Evolutionary conservation across 2,888 invertebrate genomes (phyloP).

Genomic region (Chalcosyrphus nemorum): DNA sequence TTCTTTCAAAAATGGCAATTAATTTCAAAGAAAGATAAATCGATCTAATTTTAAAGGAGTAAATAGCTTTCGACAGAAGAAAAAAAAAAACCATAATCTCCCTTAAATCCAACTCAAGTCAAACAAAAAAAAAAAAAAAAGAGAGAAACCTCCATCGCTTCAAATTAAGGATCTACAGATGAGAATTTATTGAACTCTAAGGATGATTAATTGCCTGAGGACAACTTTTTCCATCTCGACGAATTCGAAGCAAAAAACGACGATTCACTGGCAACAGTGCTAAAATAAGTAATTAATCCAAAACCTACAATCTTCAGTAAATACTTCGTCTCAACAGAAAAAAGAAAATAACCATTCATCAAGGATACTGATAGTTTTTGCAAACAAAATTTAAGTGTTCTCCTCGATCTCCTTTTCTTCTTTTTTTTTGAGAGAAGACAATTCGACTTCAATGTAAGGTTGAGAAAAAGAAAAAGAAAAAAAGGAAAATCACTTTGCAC

Average conservation of each 20-base stretch:
- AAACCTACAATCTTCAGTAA: neutral
- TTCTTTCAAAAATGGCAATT: too few relatives aligned
- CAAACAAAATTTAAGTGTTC: neutral
- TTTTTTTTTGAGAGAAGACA: too few relatives aligned
- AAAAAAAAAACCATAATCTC: neutral
- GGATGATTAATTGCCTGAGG: slow-evolving; percentile 21
- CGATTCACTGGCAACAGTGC: neutral
- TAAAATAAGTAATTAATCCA: slow-evolving; percentile 28
- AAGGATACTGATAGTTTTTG: neutral
- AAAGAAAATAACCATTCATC: neutral
- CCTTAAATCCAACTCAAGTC: neutral
- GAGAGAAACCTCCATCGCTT: neutral
- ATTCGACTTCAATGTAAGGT: too few relatives aligned
- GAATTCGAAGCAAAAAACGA: neutral
- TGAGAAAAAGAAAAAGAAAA: neutral
- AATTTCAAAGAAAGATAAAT: too few relatives aligned
- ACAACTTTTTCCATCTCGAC: neutral
- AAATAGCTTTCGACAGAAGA: neutral
- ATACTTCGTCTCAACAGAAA: neutral
- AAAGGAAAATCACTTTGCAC: slow-evolving; percentile 30
- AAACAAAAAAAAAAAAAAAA: neutral
- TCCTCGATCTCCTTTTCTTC: too few relatives aligned
- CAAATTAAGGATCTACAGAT: slow-evolving; percentile 8
- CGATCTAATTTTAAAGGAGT: neutral
- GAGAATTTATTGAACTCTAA: slow-evolving; percentile 25